Percentiles rank a stretch among this genome's conserved stretches.
Conservation (phyloP, 2,113 vertebrate species). For the Phoxinus phoxinus region DNA sequence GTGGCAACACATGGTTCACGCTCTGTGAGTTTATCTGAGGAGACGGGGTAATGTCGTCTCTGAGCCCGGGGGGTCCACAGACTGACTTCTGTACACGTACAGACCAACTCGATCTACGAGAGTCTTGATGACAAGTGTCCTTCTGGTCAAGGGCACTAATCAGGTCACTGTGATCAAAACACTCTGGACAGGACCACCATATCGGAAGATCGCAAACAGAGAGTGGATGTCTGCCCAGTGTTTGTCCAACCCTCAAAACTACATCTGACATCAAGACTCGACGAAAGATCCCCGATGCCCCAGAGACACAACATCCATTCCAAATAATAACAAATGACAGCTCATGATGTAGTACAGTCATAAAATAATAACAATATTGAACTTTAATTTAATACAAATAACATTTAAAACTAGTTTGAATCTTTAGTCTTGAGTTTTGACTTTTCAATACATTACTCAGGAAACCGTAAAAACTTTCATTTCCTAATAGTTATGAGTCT, state of each 20-base stretch:
- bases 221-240: constrained; percentile 35
- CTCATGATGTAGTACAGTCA: background rate
- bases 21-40: constrained; percentile 67
- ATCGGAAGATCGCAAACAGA: constrained; percentile 34
- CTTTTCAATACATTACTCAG: background rate
- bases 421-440: background rate
- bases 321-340: constrained; percentile 43
- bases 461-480: background rate
- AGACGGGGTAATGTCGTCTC: constrained; percentile 63
- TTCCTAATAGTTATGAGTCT: background rate
- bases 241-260: constrained; percentile 49
- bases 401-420: background rate
- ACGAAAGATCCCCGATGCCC: constrained; percentile 24
- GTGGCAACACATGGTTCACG: constrained; percentile 55
- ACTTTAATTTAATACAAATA: background rate
- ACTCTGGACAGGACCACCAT: constrained; percentile 45
- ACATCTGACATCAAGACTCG: constrained; percentile 37
- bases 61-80: constrained; percentile 41
- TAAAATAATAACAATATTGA: background rate
- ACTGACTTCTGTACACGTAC: constrained; percentile 37
- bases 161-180: constrained; percentile 44
- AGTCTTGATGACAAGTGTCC: constrained; percentile 43
- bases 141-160: constrained; percentile 47
- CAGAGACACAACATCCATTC: constrained; percentile 30
- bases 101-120: constrained; percentile 4